Evolutionary conservation across 1,140 invertebrate species (phyloP).

Genomic region (Bathynomus jamesi): DNA sequence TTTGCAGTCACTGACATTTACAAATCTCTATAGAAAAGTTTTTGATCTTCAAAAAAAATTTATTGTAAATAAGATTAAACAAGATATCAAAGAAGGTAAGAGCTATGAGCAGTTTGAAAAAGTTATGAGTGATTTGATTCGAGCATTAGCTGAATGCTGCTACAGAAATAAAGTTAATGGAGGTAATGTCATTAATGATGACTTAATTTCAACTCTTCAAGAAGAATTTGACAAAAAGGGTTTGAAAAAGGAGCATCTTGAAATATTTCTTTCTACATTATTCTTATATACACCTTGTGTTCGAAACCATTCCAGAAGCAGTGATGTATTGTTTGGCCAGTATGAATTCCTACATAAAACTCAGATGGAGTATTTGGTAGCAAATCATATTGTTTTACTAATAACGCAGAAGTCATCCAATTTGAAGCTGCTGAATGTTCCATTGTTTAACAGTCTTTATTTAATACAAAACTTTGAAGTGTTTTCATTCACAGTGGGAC

Average conservation of each 20-base stretch:
- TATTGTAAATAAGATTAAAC: neutral
- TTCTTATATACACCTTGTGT: neutral
- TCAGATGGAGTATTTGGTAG: neutral
- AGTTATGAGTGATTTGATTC: neutral
- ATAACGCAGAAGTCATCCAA: neutral
- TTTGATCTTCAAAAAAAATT: neutral
- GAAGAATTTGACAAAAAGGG: neutral
- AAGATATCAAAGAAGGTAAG: neutral
- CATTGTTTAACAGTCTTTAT: neutral
- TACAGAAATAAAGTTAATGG: neutral
- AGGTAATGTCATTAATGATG: neutral
- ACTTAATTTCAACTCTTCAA: neutral
- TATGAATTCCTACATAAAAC: neutral
- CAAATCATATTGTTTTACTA: neutral
- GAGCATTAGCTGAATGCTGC: neutral
- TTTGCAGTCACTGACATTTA: neutral
- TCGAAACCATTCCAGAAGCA: too few relatives aligned
- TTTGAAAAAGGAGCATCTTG: neutral
- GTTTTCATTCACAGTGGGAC: neutral
- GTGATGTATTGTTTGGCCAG: neutral
- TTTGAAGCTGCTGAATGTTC: neutral
- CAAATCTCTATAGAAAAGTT: neutral
- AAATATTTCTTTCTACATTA: neutral
- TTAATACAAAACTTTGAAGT: neutral
- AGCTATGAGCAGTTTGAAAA: neutral